Percentiles rank a stretch among this genome's conserved stretches.
phyloP scores from a whole-genome alignment of 2,113 vertebrate genomes.

The Anolis sagrei region DNA sequence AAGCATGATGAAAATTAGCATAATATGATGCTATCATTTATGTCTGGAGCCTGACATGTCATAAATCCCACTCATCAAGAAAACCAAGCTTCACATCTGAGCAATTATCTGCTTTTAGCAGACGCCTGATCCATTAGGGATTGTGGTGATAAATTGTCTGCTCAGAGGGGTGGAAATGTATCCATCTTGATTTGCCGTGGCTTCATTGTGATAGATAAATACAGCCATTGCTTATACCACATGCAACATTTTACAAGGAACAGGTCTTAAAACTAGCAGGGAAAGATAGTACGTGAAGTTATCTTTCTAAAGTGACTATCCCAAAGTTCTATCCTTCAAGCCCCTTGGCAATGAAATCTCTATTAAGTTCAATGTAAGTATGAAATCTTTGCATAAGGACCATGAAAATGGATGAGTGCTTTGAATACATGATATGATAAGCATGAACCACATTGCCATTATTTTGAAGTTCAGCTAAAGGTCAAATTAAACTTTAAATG shows the following conservation, averaged over 20 bases:
- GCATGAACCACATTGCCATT: background rate
- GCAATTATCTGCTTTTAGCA: slow-evolving; percentile 49
- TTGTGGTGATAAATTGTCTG: slow-evolving; percentile 30
- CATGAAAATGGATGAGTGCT: background rate
- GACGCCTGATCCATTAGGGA: slow-evolving; percentile 42
- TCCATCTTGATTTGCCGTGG: slow-evolving; percentile 32
- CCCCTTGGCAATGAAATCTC: background rate
- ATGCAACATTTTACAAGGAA: background rate
- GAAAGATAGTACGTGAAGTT: background rate
- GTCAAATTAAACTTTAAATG: no score
- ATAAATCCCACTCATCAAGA: slow-evolving; percentile 26
- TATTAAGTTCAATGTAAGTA: background rate
- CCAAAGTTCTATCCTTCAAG: background rate
- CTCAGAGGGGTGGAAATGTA: slow-evolving; percentile 39
- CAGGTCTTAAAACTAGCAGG: background rate
- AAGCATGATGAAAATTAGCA: slow-evolving; percentile 40
- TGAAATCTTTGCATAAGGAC: background rate
- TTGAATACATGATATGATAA: background rate
- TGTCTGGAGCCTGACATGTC: slow-evolving; percentile 28
- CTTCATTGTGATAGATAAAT: background rate
- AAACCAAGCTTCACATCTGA: slow-evolving; percentile 45
- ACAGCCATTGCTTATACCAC: background rate
- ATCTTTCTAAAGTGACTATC: background rate
- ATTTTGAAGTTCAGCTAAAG: background rate
- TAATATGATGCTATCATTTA: slow-evolving; percentile 4